Evolutionary conservation across 53 echinoderm and acorn worm species (phyloP).

Genomic region (Holothuria leucospilota): DNA sequence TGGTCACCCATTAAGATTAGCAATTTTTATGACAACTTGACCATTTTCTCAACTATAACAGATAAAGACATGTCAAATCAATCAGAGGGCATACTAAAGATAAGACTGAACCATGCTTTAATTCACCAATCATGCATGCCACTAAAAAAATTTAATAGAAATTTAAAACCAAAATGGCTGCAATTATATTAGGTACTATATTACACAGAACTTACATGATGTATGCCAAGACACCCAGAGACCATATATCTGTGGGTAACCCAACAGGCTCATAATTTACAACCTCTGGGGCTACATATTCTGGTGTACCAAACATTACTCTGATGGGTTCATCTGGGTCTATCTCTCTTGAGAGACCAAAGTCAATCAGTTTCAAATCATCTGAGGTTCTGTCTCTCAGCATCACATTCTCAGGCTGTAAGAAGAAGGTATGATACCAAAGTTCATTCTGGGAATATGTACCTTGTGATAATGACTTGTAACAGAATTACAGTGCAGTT

Average conservation of each 20-base stretch:
- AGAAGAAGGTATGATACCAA: neutral
- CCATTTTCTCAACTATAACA: too few relatives aligned
- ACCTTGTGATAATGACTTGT: neutral
- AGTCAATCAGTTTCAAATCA: slow-evolving; percentile 91
- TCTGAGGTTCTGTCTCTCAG: slow-evolving; percentile 82
- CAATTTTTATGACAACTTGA: too few relatives aligned
- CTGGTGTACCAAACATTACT: slow-evolving; percentile 97
- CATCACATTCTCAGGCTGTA: slow-evolving; percentile 97
- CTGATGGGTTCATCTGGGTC: slow-evolving; percentile 78
- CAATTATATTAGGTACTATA: too few relatives aligned
- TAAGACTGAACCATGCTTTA: too few relatives aligned
- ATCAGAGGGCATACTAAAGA: too few relatives aligned
- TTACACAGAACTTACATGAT: slow-evolving; percentile 76
- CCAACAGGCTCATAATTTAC: slow-evolving; percentile 98
- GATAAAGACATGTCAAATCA: too few relatives aligned
- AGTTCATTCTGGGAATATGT: neutral
- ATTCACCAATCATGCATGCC: too few relatives aligned
- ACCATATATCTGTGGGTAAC: slow-evolving; percentile 95
- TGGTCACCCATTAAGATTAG: too few relatives aligned
- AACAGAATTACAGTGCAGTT: neutral
- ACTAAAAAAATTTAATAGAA: too few relatives aligned
- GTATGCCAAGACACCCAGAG: slow-evolving; percentile 88
- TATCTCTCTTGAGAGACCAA: slow-evolving; percentile 84
- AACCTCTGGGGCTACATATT: slow-evolving; percentile 93
- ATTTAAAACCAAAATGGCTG: too few relatives aligned